phyloP scores from a whole-genome alignment of 1,140 invertebrate species.

The Reticulitermes speratus region DNA sequence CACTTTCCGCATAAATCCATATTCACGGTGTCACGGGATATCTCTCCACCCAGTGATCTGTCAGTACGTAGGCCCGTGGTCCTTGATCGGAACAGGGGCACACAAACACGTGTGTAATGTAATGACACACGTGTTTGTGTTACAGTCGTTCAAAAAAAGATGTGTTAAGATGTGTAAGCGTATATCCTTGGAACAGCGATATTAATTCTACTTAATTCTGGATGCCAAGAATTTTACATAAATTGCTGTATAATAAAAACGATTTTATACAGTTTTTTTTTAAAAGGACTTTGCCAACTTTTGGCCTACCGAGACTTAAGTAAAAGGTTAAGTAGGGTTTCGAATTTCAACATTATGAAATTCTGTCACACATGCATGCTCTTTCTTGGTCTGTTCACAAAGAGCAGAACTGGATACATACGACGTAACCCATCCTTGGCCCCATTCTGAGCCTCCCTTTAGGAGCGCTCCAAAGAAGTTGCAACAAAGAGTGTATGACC shows the following conservation, averaged over 20 bases:
- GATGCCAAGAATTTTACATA: background rate
- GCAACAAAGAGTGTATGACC: slow-evolving; percentile 8
- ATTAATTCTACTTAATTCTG: background rate
- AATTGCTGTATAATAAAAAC: background rate
- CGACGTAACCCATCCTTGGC: background rate
- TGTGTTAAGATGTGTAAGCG: no score
- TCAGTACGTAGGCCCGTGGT: no score
- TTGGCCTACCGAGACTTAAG: background rate
- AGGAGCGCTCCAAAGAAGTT: background rate
- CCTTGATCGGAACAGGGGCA: no score
- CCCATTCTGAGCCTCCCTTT: background rate
- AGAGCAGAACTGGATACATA: background rate
- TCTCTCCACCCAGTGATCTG: no score
- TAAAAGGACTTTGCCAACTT: background rate
- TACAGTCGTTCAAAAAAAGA: no score
- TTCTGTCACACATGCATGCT: background rate
- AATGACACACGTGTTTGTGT: no score
- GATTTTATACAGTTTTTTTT: background rate
- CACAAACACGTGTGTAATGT: no score
- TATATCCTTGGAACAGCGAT: no score
- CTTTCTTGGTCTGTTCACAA: background rate
- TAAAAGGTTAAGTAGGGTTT: background rate
- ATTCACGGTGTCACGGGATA: no score
- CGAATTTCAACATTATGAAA: background rate
- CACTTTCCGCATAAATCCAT: no score